phyloP scores from a whole-genome alignment of 2,113 vertebrate species.

The Telmatochromis sp. region DNA sequence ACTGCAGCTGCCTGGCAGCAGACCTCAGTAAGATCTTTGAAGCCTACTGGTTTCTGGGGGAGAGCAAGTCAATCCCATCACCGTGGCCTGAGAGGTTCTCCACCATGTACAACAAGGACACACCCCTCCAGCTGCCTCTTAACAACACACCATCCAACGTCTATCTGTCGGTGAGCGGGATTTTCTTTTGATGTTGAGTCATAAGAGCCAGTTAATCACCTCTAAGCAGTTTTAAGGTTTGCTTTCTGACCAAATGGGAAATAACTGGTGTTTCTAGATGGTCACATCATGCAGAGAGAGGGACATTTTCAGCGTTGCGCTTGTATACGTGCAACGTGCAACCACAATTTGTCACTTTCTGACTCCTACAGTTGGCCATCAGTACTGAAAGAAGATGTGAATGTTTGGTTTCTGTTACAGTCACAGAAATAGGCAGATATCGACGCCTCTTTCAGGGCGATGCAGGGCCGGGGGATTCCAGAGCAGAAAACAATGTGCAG shows the following conservation, averaged over 20 bases:
- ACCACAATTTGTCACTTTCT: not conserved
- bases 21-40: slow-evolving; percentile 90
- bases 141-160: slow-evolving; percentile 74
- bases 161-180: slow-evolving; percentile 80
- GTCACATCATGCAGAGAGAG: not conserved
- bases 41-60: slow-evolving; percentile 83
- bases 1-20: slow-evolving; percentile 87
- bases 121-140: slow-evolving; percentile 77
- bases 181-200: not conserved
- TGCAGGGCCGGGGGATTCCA: not conserved
- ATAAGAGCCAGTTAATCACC: not conserved
- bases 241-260: not conserved
- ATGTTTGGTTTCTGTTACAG: not conserved
- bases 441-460: not conserved
- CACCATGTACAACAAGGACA: slow-evolving; percentile 80
- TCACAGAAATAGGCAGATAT: not conserved
- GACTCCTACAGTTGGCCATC: not conserved
- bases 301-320: not conserved
- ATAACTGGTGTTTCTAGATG: not conserved
- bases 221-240: not conserved
- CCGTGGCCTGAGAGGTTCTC: slow-evolving; percentile 81
- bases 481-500: not conserved
- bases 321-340: not conserved
- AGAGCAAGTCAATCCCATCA: slow-evolving; percentile 70
- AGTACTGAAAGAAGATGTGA: not conserved